These are phyloP conservation scores for Passer domesticus DNA, from an alignment of 2,113 vertebrate genomes.

Conservation along the genomic window DNA sequence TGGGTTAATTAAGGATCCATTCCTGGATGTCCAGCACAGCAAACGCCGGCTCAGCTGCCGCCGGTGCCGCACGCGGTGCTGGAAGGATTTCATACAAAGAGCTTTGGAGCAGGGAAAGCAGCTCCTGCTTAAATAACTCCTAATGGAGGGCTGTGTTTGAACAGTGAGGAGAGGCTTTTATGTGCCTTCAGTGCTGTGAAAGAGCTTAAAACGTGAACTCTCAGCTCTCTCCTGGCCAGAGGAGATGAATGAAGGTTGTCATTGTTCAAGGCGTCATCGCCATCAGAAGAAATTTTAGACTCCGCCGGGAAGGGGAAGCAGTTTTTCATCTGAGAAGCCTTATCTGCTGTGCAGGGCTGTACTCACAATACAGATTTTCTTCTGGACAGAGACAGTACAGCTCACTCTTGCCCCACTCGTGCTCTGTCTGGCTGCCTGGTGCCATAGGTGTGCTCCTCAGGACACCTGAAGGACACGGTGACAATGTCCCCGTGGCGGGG, in stretches of 20 bases:
- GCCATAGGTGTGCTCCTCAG: background rate
- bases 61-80: background rate
- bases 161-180: conserved; percentile 44
- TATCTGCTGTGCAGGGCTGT: conserved; percentile 13
- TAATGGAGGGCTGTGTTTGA: conserved; percentile 33
- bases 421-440: background rate
- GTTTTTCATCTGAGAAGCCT: conserved; percentile 44
- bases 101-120: background rate
- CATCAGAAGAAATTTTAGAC: conserved; percentile 48
- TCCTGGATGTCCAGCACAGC: background rate
- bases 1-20: background rate
- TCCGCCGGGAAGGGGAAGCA: background rate
- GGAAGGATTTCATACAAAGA: conserved; percentile 1
- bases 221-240: conserved; percentile 10
- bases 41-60: background rate
- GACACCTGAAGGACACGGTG: background rate
- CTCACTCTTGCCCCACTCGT: background rate
- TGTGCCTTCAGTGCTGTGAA: background rate
- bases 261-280: conserved; percentile 33
- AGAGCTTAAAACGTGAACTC: conserved; percentile 48
- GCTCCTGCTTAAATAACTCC: conserved; percentile 27
- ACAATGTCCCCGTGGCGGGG: accelerated
- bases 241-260: conserved; percentile 62
- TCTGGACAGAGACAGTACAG: background rate
- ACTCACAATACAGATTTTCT: background rate